Base-by-base conservation (phyloP, 2,797 vertebrate genomes). In the Oreochromis mossambicus region DNA sequence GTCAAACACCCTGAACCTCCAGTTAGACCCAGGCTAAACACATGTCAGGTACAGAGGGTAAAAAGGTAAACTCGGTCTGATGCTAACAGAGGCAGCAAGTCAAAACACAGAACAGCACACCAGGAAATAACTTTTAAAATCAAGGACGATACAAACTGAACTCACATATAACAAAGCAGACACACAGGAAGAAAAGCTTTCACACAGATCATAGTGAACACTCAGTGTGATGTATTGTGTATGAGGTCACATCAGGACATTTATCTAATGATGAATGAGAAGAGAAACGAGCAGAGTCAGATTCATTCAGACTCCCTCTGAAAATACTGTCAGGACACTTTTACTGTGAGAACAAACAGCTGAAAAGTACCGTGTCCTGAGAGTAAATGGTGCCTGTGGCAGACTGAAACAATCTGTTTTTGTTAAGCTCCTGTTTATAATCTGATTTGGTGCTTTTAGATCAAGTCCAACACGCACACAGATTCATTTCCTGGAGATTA, bases 381-480 rank as follows among this genome's bases (percentile, higher is more conserved):
- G 58, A 14, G 76, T 3, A 29, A 0, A 68, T 3, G 61, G 46
- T 29, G 12, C 24, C 5, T 5, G 50, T 6, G 43, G 79, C 19
- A 9, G 21, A 81, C 54, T 78, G 63, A 81, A 75, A 81, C 73
- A 63, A 81, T 84, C 78, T 73, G 73, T 70, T 73, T 83, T 52
- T 73, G 43, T 83, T 70, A 56, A 83, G 46, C 58, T 15, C 34
- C 24, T 78, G 79, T 63, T 61, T 26, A 50, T 83, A 80, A 86
- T 80, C 78, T 83, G 81, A 80, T 79, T 54, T 61, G 58, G 32
- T 78, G 51, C 32, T 85, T 85, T 68, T 0, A 78, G 38, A 70
- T 50, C 32, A 2, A 3, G 43, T 32, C 43, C 24, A 29, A 48
- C 68, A 73, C 4, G 2, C 15, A 29, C 41, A 73, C 43, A 48